These are phyloP conservation scores for Griposia aprilina DNA, from an alignment of 2,888 invertebrate genomes.

Conservation along the genomic window DNA sequence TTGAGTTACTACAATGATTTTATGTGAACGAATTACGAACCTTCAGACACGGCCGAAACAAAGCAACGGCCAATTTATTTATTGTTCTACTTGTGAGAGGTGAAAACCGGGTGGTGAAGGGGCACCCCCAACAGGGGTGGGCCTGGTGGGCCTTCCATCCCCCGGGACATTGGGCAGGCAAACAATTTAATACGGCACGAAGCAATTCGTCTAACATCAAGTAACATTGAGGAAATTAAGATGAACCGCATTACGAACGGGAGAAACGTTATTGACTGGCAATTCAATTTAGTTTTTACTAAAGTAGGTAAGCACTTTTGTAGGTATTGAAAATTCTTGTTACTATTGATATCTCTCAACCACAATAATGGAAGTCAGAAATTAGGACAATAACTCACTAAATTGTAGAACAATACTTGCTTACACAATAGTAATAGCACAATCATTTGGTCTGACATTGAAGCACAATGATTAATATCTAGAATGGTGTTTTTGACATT, in stretches of 20 bases:
- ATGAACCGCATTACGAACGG: constrained; percentile 58
- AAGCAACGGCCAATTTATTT: constrained; percentile 74
- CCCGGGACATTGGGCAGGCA: constrained; percentile 72
- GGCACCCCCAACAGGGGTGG: constrained; percentile 60
- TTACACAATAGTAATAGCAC: neutral
- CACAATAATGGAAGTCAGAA: neutral
- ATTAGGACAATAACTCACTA: neutral
- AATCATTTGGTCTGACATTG: constrained; percentile 40
- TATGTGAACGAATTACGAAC: constrained; percentile 58
- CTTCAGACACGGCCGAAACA: constrained; percentile 63
- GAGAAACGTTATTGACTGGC: constrained; percentile 9
- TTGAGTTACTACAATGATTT: constrained; percentile 53
- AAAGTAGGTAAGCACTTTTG: neutral
- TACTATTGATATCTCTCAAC: neutral
- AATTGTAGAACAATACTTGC: constrained; percentile 36
- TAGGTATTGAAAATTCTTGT: neutral
- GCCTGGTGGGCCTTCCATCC: constrained; percentile 61
- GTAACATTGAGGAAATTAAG: constrained; percentile 70
- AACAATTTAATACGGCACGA: constrained; percentile 78
- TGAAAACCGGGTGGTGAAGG: constrained; percentile 66
- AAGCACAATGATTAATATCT: constrained; percentile 29
- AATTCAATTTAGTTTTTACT: constrained; percentile 35
- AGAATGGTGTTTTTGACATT: constrained; percentile 36
- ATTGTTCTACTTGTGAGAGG: constrained; percentile 71
- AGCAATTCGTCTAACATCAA: constrained; percentile 75